Evolutionary conservation across 2,797 vertebrate species (phyloP), one percentile per base, ranked within the genome.

Genomic region (Leuciscus waleckii): DNA sequence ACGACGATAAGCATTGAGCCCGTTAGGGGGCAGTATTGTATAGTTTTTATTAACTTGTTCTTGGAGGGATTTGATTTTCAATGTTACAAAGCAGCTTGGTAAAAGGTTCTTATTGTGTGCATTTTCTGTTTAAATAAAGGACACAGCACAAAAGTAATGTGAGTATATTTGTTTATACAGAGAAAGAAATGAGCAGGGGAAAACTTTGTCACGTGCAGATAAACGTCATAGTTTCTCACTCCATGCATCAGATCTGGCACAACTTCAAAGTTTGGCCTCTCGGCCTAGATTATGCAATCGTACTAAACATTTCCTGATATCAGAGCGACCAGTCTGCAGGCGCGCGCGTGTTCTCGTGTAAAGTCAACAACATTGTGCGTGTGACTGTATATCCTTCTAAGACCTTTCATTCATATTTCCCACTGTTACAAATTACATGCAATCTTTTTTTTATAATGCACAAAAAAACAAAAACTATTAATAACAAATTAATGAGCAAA

Each of bases 11-110:
- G 13, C 5, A 23, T 68, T 63, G 9, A 14, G 10, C 19, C 54
- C 95, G 87, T 88, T 67, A 58, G 94, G 92, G 92, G 94, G 94
- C 94, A 93, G 90, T 93, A 87, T 95, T 93, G 91, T 83, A 89
- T 91, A 43, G 91, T 87, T 79, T 81, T 75, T 65, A 26, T 43
- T 5, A 39, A 32, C 61, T 32, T 61, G 94, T 95, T 94, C 93
- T 85, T 77, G 10, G 84, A 82, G 77, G 46, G 46, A 79, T 81
- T 74, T 17, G 17, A 46, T 82, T 85, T 79, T 77, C 35, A 67
- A 21, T 35, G 11, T 79, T 74, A 54, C 14, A 11, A 32, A 37
- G 21, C 13, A 51, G 14, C 58, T 76, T 65, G 23, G 13, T 19
- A 16, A 39, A 54, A 69, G 1, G 19, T 39, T 2, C 3, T 16